Conservation (phyloP, 92 coral and sea anemone genomes). For the Heteractis magnifica region DNA sequence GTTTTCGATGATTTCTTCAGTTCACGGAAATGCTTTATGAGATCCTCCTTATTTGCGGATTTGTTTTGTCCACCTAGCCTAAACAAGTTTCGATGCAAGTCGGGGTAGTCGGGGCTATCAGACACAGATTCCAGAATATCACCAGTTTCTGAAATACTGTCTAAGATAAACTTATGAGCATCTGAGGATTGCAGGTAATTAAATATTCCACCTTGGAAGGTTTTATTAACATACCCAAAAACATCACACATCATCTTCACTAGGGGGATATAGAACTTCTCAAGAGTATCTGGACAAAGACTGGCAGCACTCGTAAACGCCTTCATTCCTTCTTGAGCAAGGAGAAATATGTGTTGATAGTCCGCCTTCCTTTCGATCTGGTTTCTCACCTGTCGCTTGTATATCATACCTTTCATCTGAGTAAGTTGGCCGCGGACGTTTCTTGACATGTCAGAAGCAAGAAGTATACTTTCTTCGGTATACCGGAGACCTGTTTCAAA, state of each 20-base stretch:
- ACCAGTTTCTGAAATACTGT: conserved; percentile 44
- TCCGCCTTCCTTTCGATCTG: conserved; percentile 29
- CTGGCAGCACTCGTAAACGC: conserved; percentile 60
- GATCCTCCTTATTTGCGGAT: conserved; percentile 12
- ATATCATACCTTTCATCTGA: conserved; percentile 73
- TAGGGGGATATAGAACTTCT: conserved; percentile 53
- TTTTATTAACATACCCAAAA: conserved; percentile 43
- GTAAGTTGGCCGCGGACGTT: conserved; percentile 51
- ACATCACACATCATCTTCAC: conserved; percentile 67
- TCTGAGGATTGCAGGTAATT: conserved; percentile 24
- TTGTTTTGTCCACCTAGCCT: conserved; percentile 10
- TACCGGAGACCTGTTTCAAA: conserved; percentile 44
- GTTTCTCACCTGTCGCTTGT: conserved; percentile 55
- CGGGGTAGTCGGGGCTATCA: conserved; percentile 49
- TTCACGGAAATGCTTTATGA: conserved; percentile 33
- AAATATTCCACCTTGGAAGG: conserved; percentile 37
- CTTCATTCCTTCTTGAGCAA: conserved; percentile 54
- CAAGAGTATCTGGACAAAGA: conserved; percentile 41
- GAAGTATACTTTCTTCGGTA: conserved; percentile 53
- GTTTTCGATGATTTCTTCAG: conserved; percentile 41
- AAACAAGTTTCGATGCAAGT: conserved; percentile 46
- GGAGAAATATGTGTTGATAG: conserved; percentile 17
- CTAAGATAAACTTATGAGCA: conserved; percentile 43
- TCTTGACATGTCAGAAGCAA: conserved; percentile 20
- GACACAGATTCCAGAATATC: conserved; percentile 59